phyloP scores from a whole-genome alignment of 2,888 invertebrate genomes.

The Pinctada fucata region DNA sequence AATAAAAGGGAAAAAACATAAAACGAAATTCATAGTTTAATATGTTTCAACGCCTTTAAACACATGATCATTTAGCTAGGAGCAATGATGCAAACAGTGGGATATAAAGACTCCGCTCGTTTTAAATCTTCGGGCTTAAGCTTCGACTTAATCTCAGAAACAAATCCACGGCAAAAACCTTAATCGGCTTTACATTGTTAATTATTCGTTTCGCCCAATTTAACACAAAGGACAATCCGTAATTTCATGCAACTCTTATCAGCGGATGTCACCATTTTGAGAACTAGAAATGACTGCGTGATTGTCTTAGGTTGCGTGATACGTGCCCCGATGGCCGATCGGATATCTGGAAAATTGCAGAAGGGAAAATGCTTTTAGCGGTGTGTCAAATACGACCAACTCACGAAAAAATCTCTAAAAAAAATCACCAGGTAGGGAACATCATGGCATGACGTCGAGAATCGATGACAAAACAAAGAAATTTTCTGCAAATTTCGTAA shows the following conservation, averaged over 20 bases:
- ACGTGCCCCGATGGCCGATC: slow-evolving; percentile 13
- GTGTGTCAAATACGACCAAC: slow-evolving; percentile 7
- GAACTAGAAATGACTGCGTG: slow-evolving; percentile 4
- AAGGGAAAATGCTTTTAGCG: slow-evolving; percentile 9
- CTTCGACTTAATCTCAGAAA: not conserved
- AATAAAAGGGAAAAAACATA: not conserved
- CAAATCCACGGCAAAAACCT: not conserved
- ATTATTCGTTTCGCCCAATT: not conserved
- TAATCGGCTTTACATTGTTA: not conserved
- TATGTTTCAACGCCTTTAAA: slow-evolving; percentile 3
- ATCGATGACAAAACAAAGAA: not conserved
- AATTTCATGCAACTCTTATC: slow-evolving; percentile 30
- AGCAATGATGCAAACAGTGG: slow-evolving; percentile 2
- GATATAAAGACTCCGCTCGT: not conserved
- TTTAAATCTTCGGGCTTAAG: not conserved
- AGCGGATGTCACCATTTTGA: slow-evolving; percentile 29
- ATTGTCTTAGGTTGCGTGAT: slow-evolving; percentile 24
- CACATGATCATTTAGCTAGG: not conserved
- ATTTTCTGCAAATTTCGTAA: not conserved
- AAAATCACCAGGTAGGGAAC: not conserved
- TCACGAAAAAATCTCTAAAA: slow-evolving; percentile 7
- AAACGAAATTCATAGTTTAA: not conserved
- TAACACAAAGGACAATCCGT: not conserved
- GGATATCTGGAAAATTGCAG: slow-evolving; percentile 24
- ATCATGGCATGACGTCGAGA: not conserved